Evolutionary conservation across 2,888 invertebrate genomes (phyloP).

Genomic region (Trileptium ribeirensis): DNA sequence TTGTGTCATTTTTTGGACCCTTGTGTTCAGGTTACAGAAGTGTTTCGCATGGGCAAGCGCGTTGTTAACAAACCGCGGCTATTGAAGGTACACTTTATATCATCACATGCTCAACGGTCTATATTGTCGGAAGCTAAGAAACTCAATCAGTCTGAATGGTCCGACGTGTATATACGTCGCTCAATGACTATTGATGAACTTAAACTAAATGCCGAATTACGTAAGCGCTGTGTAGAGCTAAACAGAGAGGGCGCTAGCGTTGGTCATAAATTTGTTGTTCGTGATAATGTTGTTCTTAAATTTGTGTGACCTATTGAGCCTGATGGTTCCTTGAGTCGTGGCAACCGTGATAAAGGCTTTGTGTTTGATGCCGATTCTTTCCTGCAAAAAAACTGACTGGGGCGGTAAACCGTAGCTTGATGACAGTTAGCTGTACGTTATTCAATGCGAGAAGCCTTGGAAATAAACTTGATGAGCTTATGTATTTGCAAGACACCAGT

Average conservation of each 20-base stretch:
- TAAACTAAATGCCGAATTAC: background rate
- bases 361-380: background rate
- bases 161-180: background rate
- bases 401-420: background rate
- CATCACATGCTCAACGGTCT: background rate
- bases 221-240: background rate
- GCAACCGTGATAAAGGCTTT: background rate
- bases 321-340: background rate
- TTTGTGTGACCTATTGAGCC: background rate
- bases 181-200: background rate
- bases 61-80: background rate
- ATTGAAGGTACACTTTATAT: background rate
- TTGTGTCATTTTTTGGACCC: background rate
- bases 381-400: background rate
- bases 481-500: background rate
- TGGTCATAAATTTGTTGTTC: background rate
- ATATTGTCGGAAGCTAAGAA: background rate
- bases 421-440: background rate
- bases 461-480: background rate
- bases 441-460: background rate
- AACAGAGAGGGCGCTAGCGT: background rate
- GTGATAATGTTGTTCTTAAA: background rate
- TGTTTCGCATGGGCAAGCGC: background rate
- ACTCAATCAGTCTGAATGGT: background rate
- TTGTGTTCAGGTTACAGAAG: background rate